phyloP scores from a whole-genome alignment of 2,797 vertebrate genomes.

The Chloroceryle amazona region DNA sequence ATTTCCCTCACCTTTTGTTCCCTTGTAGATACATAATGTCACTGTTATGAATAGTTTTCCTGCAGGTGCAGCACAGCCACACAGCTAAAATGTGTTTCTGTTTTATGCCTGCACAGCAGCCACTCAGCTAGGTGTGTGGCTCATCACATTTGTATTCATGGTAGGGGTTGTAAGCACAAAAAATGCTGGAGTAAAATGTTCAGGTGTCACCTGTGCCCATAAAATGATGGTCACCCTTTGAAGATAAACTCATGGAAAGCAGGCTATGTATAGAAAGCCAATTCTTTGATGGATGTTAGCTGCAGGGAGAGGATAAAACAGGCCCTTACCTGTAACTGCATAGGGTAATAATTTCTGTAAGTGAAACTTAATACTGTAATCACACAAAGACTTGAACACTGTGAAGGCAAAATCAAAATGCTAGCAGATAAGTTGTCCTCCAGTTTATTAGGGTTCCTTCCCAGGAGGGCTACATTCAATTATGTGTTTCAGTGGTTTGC shows the following conservation, averaged over 20 bases:
- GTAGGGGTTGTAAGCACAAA: background rate
- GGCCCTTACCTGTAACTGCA: background rate
- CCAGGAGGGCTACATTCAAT: slow-evolving; percentile 62
- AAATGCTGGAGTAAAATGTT: slow-evolving; percentile 9
- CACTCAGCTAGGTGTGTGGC: background rate
- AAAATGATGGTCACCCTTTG: slow-evolving; percentile 5
- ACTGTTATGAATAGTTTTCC: background rate
- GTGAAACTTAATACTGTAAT: slow-evolving; percentile 24
- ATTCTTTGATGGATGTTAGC: slow-evolving; percentile 37
- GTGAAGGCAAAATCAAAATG: slow-evolving; percentile 52
- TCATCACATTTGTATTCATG: background rate
- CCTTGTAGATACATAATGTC: background rate
- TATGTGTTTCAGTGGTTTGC: slow-evolving; percentile 52
- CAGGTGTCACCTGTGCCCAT: background rate
- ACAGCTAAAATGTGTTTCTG: background rate
- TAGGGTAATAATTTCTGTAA: slow-evolving; percentile 26
- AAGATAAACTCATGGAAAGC: background rate
- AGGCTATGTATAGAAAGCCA: background rate
- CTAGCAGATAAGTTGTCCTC: slow-evolving; percentile 57
- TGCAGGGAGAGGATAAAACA: slow-evolving; percentile 40
- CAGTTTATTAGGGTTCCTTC: slow-evolving; percentile 58
- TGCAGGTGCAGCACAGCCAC: background rate
- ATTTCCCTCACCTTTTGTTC: background rate
- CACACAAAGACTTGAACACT: background rate
- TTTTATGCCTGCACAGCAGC: slow-evolving; percentile 4